These are phyloP conservation scores for Hydrolagus colliei DNA, from an alignment of 2,797 vertebrate species.

Conservation along the genomic window DNA sequence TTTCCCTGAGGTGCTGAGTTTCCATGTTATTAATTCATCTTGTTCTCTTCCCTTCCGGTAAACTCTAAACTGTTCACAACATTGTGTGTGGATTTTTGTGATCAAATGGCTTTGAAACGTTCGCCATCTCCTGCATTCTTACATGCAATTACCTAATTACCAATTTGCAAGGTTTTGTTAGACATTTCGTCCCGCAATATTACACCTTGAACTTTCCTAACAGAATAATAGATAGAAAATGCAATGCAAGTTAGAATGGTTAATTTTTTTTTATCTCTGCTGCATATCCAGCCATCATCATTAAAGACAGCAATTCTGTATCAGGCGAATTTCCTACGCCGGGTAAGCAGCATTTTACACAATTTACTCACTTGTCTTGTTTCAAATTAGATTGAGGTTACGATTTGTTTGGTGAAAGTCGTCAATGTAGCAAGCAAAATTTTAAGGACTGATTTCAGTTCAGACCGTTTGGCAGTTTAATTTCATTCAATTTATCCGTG, in stretches of 20 bases:
- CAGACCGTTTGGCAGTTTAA: constrained; percentile 31
- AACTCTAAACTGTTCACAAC: not conserved
- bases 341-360: constrained; percentile 31
- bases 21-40: not conserved
- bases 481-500: constrained; percentile 33
- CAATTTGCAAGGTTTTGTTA: not conserved
- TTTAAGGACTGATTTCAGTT: constrained; percentile 31
- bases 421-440: constrained; percentile 29
- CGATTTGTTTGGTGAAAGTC: constrained; percentile 32
- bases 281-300: constrained; percentile 19
- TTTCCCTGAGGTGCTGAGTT: not conserved
- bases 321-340: constrained; percentile 26
- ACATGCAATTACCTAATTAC: not conserved
- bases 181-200: constrained; percentile 8
- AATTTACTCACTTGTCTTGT: constrained; percentile 32
- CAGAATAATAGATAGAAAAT: constrained; percentile 4
- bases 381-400: constrained; percentile 31
- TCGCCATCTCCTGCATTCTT: not conserved
- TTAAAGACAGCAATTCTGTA: constrained; percentile 29
- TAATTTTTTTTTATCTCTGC: constrained; percentile 27
- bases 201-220: not conserved
- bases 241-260: constrained; percentile 24
- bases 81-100: constrained; percentile 8
- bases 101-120: constrained; percentile 18
- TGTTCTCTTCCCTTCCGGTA: not conserved